phyloP scores from a whole-genome alignment of 2,888 invertebrate species.

The Sarcophaga carnaria region DNA sequence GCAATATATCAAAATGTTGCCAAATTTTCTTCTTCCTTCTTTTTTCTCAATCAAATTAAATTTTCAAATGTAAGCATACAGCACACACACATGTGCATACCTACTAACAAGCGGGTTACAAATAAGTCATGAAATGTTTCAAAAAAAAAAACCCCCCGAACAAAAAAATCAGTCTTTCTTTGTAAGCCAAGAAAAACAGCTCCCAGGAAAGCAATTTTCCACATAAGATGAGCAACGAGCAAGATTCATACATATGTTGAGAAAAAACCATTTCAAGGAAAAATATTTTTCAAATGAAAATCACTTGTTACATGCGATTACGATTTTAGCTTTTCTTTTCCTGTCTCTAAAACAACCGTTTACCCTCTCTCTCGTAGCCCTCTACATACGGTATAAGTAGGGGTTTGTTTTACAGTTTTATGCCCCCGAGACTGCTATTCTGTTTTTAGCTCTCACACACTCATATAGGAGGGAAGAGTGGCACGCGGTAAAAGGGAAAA shows the following conservation, averaged over 20 bases:
- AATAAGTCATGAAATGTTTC: background rate
- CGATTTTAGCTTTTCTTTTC: background rate
- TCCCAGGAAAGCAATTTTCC: constrained; percentile 61
- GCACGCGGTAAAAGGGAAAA: no score
- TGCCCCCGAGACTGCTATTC: no score
- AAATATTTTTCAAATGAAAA: constrained; percentile 2
- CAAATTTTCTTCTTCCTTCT: constrained; percentile 35
- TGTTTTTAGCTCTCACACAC: no score
- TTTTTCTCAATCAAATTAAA: constrained; percentile 62
- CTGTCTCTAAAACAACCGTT: no score
- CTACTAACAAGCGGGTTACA: background rate
- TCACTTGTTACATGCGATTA: constrained; percentile 51
- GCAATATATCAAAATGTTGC: constrained; percentile 64
- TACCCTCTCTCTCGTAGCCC: no score
- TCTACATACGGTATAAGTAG: no score
- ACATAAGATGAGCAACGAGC: constrained; percentile 21
- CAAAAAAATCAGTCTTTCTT: background rate
- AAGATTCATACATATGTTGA: background rate
- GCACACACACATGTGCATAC: no score
- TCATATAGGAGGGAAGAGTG: no score
- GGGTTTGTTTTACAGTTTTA: no score
- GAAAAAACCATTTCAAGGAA: constrained; percentile 11
- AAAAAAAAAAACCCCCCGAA: background rate
- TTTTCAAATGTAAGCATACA: constrained; percentile 44
- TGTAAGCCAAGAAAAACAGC: background rate